Conservation (phyloP, 2,888 invertebrate genomes). For the Parnassius orleans region DNA sequence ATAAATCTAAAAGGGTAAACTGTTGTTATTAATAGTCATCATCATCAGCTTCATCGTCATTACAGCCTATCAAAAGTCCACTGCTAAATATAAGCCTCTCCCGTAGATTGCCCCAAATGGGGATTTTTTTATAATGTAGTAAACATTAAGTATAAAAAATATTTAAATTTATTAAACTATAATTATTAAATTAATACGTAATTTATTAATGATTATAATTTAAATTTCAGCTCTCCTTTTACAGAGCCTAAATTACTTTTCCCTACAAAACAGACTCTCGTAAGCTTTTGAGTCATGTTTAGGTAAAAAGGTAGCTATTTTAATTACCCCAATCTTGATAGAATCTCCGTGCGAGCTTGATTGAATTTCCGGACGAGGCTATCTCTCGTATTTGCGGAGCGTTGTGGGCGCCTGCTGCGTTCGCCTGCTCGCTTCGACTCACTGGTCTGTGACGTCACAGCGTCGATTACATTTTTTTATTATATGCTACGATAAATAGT, state of each 20-base stretch:
- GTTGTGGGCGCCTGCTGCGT: slow-evolving; percentile 53
- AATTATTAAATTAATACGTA: no score
- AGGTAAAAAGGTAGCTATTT: slow-evolving; percentile 68
- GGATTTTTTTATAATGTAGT: no score
- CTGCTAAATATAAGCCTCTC: no score
- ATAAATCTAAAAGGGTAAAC: no score
- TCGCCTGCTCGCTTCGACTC: slow-evolving; percentile 59
- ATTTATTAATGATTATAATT: no score
- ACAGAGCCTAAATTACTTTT: slow-evolving; percentile 2
- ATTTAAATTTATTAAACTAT: no score
- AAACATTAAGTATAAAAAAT: no score
- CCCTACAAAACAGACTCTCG: slow-evolving; percentile 1
- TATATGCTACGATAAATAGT: slow-evolving; percentile 67
- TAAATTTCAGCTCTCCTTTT: no score
- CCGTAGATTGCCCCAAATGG: no score
- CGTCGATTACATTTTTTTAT: slow-evolving; percentile 65
- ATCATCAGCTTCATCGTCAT: no score
- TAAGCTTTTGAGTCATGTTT: slow-evolving; percentile 33
- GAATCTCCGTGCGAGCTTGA: slow-evolving; percentile 74
- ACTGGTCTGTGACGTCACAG: slow-evolving; percentile 74
- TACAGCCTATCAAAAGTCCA: no score
- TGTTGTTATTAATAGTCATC: no score
- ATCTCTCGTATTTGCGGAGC: slow-evolving; percentile 71
- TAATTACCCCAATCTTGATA: slow-evolving; percentile 77
- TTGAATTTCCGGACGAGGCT: slow-evolving; percentile 75